phyloP scores from a whole-genome alignment of 2,888 invertebrate species.

The Callyntrura guangdongensis region DNA sequence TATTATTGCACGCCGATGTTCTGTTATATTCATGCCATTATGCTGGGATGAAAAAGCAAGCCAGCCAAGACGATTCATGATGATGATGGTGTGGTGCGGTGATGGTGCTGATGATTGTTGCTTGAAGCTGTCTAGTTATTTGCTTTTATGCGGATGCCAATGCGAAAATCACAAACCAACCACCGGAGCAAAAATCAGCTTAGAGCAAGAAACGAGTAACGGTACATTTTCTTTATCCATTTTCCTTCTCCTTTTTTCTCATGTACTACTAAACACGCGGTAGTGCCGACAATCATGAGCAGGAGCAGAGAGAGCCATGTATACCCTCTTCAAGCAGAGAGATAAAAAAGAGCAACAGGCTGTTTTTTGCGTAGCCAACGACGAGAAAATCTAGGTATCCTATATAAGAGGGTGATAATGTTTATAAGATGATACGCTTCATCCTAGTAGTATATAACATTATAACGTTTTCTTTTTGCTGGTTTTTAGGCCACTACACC shows the following conservation, averaged over 20 bases:
- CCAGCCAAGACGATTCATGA: conserved; percentile 77
- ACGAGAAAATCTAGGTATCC: conserved; percentile 50
- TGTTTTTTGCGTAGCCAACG: conserved; percentile 74
- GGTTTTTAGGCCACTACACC: conserved; percentile 80
- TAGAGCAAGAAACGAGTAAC: conserved; percentile 77
- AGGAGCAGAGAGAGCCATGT: not conserved
- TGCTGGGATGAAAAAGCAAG: conserved; percentile 64
- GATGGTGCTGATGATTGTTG: conserved; percentile 67
- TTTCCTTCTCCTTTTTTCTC: conserved; percentile 79
- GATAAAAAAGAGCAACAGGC: conserved; percentile 72
- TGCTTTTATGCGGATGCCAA: conserved; percentile 73
- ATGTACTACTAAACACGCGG: conserved; percentile 70
- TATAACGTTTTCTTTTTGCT: conserved; percentile 74
- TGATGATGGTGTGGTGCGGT: conserved; percentile 19
- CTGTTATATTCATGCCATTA: conserved; percentile 68
- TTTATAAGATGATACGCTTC: conserved; percentile 73
- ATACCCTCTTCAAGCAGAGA: conserved; percentile 25
- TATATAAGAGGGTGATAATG: conserved; percentile 46
- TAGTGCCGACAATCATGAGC: conserved; percentile 48
- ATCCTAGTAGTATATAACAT: conserved; percentile 64
- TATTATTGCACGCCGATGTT: conserved; percentile 50
- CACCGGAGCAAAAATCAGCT: conserved; percentile 81
- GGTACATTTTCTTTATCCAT: conserved; percentile 80
- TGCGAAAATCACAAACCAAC: conserved; percentile 76
- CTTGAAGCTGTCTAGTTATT: conserved; percentile 77